Evolutionary conservation across 1,140 invertebrate species (phyloP), one percentile per base, ranked within the genome.

Genomic region (Sesamia nonagrioides): DNA sequence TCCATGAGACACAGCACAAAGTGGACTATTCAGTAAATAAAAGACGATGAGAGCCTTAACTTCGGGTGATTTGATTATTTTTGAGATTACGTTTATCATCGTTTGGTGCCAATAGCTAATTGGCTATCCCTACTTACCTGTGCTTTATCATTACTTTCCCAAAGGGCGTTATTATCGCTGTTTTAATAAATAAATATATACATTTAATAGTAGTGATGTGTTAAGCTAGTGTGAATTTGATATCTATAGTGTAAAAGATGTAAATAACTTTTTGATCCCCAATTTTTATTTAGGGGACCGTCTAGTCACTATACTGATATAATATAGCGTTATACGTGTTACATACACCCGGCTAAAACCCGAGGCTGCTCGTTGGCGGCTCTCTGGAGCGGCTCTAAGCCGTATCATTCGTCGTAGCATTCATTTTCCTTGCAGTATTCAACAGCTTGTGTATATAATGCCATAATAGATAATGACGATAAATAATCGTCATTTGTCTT

Each of bases 1-100:
- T 94, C 91, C 92, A 93, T 88, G 85, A 81, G 82, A 89, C 71
- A 90, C 83, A 89, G 93, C 93, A 94, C 93, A 94, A 94, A 94
- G 84, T 83, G 83, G 81, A 77, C 66, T 78, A 61, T 79, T 76
- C 60, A 63, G 54, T 52, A 74, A 84, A 79, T 73, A 74, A 77
- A 76, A 72, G 83, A 86, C 82, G 81, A 61, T 69, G 80, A 42
- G 77, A 84, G 84, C 86, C 88, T 88, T 86, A 89, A 84, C 52
- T 61, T 75, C 35, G 52, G 73, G 84, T 83, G 82, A 82, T 78
- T 82, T 76, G 78, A 81, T 89, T 88, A 88, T 90, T 91, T 93
- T 91, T 87, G 83, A 87, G 82, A 88, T 85, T 89, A 82, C 77
- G 78, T 88, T 89, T 89, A 85, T 86, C 78, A 83, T 72, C 58